Base-by-base conservation (phyloP, 2,888 invertebrate species). In the Aethes cnicana region DNA sequence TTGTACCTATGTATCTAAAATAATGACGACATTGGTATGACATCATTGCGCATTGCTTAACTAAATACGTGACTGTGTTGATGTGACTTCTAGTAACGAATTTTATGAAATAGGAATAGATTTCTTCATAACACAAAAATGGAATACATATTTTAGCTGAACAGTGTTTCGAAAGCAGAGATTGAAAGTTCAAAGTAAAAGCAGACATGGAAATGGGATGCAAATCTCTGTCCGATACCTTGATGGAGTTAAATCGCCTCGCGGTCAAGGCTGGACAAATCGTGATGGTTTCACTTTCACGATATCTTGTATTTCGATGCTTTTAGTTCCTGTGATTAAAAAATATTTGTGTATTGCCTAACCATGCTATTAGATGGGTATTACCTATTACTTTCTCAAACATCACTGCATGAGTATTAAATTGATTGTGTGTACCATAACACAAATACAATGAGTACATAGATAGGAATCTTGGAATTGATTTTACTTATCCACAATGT, bases 151-250 rank as follows among this genome's bases (percentile, higher is more conserved):
- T 16, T 20, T 21, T 14, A 39, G n/a, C 39, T 52, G 39, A 32
- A 14, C 14, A n/a, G n/a, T 62, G 57, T 62, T 55, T 43, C 55
- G 33, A 57, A 60, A 55, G 58, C 54, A 61, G 59, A 55, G 69
- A 73, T 69, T 63, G 78, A 81, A 81, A 83, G 80, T 79, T 77
- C 67, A 69, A 36, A 75, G 80, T 82, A 81, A 83, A 84, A 83
- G 80, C 77, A 69, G 66, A 76, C 78, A 83, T 76, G 71, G 65
- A 68, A 75, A 78, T 78, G 63, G 62, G 56, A 55, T 54, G 59
- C 68, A 68, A 70, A 69, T 66, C 63, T 63, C 63, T 66, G 62
- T 63, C 54, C 54, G 61, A 73, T 71, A 74, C 74, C 66, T 70
- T 74, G 67, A 70, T 73, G 68, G 77, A 68, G 74, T 65, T n/a